These are phyloP conservation scores for Sesamia nonagrioides DNA, from an alignment of 1,140 invertebrate genomes.

Conservation along the genomic window DNA sequence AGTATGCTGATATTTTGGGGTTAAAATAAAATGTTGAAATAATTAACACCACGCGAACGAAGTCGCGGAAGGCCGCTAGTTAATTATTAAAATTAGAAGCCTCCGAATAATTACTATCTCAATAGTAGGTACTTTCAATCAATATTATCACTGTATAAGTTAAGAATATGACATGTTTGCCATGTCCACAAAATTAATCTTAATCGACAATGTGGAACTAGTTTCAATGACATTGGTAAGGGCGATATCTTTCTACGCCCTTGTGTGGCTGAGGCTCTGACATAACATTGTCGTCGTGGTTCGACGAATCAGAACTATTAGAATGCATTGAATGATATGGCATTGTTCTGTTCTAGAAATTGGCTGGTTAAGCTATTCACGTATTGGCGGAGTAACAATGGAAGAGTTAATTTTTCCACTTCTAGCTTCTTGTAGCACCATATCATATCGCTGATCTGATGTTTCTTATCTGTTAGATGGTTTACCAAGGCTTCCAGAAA, in stretches of 20 bases:
- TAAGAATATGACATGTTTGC: neutral
- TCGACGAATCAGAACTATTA: neutral
- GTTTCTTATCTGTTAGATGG: neutral
- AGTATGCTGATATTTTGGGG: too few species aligned
- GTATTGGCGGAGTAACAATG: neutral
- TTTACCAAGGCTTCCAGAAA: neutral
- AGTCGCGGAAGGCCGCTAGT: too few species aligned
- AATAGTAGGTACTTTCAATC: too few species aligned
- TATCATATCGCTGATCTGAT: neutral
- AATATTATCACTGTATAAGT: too few species aligned
- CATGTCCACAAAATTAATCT: neutral
- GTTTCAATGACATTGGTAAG: slow-evolving; percentile 27
- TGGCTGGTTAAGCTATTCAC: neutral
- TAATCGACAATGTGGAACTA: neutral
- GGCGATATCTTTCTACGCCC: slow-evolving; percentile 36
- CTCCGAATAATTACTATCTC: too few species aligned
- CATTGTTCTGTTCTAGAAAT: slow-evolving; percentile 36
- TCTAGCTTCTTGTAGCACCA: neutral
- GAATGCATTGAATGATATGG: slow-evolving; percentile 9
- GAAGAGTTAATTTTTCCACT: neutral
- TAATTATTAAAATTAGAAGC: too few species aligned
- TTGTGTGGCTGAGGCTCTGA: neutral
- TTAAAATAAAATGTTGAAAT: too few species aligned
- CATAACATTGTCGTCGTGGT: slow-evolving; percentile 2
- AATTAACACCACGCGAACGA: too few species aligned